Evolutionary conservation across 2,113 vertebrate species (phyloP).

Genomic region (Ursus arctos): DNA sequence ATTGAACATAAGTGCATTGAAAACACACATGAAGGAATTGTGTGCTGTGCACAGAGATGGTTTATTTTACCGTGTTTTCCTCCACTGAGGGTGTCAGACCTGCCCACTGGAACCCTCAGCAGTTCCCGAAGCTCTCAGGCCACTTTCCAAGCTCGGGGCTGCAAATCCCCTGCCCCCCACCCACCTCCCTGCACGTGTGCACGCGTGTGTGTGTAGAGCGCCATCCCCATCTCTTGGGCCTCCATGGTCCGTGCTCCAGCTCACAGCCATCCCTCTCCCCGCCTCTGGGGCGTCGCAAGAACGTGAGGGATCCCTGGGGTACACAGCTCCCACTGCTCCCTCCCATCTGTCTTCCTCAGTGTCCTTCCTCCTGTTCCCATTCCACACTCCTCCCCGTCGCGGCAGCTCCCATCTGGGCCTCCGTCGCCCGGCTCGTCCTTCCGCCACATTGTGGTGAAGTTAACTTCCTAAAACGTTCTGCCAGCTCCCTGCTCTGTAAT

Average conservation of each 20-base stretch:
- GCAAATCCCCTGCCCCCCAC: too few species aligned
- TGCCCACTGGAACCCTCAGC: too few species aligned
- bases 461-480: neutral
- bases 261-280: neutral
- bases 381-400: accelerated
- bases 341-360: neutral
- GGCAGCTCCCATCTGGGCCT: neutral
- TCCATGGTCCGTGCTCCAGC: accelerated
- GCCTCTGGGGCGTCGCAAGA: neutral
- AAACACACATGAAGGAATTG: neutral
- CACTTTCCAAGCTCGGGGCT: too few species aligned
- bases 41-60: neutral
- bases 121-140: too few species aligned
- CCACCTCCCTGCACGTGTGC: too few species aligned
- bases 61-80: neutral
- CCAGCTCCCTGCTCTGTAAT: neutral
- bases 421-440: neutral
- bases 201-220: too few species aligned
- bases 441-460: neutral
- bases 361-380: neutral
- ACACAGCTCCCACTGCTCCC: neutral
- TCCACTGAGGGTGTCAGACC: neutral
- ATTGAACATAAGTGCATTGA: neutral
- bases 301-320: neutral
- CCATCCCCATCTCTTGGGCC: neutral